Conservation (phyloP, 37 sponge, comb jelly and placozoan genomes). For the Corticium candelabrum region DNA sequence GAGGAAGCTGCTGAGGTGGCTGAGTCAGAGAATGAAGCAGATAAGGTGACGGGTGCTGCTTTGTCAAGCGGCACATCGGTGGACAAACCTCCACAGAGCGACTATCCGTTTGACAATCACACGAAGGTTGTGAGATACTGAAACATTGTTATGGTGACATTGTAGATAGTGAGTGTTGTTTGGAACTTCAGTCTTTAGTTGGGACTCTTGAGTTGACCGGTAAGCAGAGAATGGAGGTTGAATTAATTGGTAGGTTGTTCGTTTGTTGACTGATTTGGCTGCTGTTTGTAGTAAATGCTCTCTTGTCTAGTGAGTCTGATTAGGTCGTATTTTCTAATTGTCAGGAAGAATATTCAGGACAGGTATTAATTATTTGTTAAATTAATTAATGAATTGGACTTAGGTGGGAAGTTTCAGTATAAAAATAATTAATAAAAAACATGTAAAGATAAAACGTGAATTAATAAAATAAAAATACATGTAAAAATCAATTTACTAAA, state of each 20-base stretch:
- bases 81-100: too few species aligned
- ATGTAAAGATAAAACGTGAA: background rate
- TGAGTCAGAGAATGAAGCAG: background rate
- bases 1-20: background rate
- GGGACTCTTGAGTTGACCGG: conserved; percentile 7
- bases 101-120: too few species aligned
- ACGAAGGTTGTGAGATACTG: too few species aligned
- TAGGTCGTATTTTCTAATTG: conserved; percentile 80
- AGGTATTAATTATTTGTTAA: conserved; percentile 10
- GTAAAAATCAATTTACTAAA: too few species aligned
- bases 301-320: conserved; percentile 67
- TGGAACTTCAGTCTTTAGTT: too few species aligned
- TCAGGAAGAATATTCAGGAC: conserved; percentile 90
- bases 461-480: too few species aligned
- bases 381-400: conserved; percentile 1
- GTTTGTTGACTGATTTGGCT: background rate
- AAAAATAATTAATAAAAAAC: background rate
- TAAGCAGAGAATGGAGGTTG: conserved; percentile 21
- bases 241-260: conserved; percentile 22
- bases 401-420: background rate
- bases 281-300: background rate
- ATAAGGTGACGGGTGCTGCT: too few species aligned
- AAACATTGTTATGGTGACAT: too few species aligned
- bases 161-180: too few species aligned
- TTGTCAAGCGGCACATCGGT: too few species aligned